Percentiles rank a stretch among this genome's conserved stretches.
These are phyloP conservation scores for Oreochromis grahami DNA, from an alignment of 2,797 vertebrate species.

Conservation along the genomic window DNA sequence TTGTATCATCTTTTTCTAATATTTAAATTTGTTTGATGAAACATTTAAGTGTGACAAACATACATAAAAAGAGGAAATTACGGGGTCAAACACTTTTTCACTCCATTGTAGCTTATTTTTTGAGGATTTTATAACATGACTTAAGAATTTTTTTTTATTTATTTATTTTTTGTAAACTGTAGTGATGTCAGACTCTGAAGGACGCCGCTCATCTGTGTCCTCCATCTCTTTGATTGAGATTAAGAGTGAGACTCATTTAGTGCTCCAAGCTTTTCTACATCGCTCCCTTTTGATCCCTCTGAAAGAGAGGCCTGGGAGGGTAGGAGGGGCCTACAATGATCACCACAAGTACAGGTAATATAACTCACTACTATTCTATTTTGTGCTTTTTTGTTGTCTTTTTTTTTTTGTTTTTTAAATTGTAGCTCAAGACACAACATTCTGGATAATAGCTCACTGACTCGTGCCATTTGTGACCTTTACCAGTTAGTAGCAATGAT, in stretches of 20 bases:
- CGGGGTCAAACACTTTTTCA: background rate
- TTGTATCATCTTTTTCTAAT: too few relatives aligned
- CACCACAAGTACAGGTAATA: slow-evolving; percentile 74
- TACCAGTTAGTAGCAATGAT: background rate
- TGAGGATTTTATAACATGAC: background rate
- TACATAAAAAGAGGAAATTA: background rate
- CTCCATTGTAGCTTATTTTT: background rate
- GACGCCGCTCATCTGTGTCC: slow-evolving; percentile 37
- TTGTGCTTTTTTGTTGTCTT: background rate
- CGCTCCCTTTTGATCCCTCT: slow-evolving; percentile 40
- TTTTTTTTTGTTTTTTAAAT: background rate
- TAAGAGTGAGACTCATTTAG: slow-evolving; percentile 76
- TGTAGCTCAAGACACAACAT: background rate
- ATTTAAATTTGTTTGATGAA: too few relatives aligned
- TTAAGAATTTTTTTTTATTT: background rate
- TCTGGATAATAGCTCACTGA: background rate
- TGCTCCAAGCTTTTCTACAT: slow-evolving; percentile 82
- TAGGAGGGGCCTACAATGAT: slow-evolving; percentile 77
- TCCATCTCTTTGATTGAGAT: slow-evolving; percentile 74
- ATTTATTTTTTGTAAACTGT: background rate
- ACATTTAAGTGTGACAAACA: too few relatives aligned
- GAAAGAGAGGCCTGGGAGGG: slow-evolving; percentile 58
- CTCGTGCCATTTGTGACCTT: background rate
- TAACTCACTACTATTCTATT: background rate
- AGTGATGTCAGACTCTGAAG: slow-evolving; percentile 52